Conservation (phyloP, 2,113 vertebrate species). For the Xenotilapia caudafasciata region DNA sequence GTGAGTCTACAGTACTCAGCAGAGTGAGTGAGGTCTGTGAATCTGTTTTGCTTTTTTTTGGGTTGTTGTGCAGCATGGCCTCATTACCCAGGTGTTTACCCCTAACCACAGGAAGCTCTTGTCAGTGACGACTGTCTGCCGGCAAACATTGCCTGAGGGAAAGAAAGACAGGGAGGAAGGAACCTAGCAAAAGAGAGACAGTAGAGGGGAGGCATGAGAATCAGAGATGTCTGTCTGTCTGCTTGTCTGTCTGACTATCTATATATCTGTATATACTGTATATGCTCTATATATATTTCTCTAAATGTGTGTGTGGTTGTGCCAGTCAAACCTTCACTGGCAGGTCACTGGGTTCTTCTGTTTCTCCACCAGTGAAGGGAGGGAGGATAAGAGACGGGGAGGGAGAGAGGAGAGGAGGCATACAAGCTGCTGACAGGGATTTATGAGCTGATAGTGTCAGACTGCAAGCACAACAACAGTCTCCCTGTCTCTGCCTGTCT, state of each 20-base stretch:
- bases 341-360: conserved; percentile 65
- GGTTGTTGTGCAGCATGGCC: conserved; percentile 36
- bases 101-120: conserved; percentile 63
- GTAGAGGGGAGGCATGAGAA: not conserved
- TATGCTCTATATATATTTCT: not conserved
- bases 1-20: not conserved
- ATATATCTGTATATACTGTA: not conserved
- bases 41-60: not conserved
- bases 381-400: not conserved
- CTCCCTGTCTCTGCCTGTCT: conserved; percentile 65
- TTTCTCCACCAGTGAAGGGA: conserved; percentile 37
- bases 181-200: not conserved
- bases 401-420: conserved; percentile 47
- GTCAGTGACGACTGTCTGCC: conserved; percentile 59
- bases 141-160: conserved; percentile 50
- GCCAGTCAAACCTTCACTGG: conserved; percentile 34
- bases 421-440: conserved; percentile 72
- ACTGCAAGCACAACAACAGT: conserved; percentile 69
- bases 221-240: not conserved
- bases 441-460: conserved; percentile 74
- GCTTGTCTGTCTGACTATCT: not conserved
- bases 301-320: not conserved
- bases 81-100: conserved; percentile 71
- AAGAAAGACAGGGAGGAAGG: not conserved
- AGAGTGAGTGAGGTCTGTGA: not conserved